Base-by-base conservation (phyloP, 2,113 vertebrate genomes). In the Todiramphus chloris region DNA sequence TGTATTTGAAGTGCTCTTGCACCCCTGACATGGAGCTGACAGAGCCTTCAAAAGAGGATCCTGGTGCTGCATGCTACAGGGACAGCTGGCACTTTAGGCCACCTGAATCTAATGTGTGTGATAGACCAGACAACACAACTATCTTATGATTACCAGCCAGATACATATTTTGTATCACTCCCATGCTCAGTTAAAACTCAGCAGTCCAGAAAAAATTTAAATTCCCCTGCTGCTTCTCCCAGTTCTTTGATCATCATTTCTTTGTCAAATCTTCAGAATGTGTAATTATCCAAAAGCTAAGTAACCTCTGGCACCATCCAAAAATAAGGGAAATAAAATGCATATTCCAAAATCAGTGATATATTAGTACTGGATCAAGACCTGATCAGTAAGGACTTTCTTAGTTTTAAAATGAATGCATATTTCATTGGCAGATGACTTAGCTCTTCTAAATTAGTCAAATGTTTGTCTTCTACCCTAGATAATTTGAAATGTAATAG, bases 1-100 rank as follows among this genome's bases (percentile, higher is more conserved):
- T 10, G 8, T 4, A 5, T 53, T 24, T 41, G 30, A 46, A 60
- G 25, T 24, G 33, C 12, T 73, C 15, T 78, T 35, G 9, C 23
- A 17, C 8, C 11, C 17, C 11, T 70, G 21, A 6, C 0, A 0
- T 35, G 31, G 14, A 58, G 23, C 18, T 23, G 12, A 43, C 23
- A 39, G 28, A 62, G 48, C 10, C 23, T 23, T 64, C 41, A 33
- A 7, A 43, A 31, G 28, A 56, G 21, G 10, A 69, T 30, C 31
- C 41, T 50, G 12, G 9, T 66, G 28, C 4, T 66, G 3, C 8
- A 8, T 18, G 4, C 11, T 72, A 10, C 17, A 46, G 9, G 9
- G 16, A 58, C 10, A 80, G 16, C 4, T 46, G 10, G 12, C 12
- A n/a, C 17, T 18, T 62, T 13, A 37, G 53, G 9, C 14, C 18